Evolutionary conservation across 2,888 invertebrate genomes (phyloP).

Genomic region (Gastracanthus pulcherrimus): DNA sequence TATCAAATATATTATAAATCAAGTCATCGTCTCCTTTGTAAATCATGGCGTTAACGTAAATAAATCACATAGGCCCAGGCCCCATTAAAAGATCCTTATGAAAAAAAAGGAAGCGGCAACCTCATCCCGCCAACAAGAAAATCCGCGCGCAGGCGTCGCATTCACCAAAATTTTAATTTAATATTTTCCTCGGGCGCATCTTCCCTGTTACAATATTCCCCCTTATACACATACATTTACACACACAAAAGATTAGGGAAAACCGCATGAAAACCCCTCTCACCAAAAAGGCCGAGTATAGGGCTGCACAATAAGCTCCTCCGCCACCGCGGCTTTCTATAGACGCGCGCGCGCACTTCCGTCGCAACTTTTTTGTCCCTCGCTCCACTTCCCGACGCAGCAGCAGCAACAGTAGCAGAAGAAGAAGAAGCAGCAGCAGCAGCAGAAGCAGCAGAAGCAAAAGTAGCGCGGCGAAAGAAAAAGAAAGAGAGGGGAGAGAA

Average conservation of each 20-base stretch:
- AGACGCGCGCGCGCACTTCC: conserved; percentile 16
- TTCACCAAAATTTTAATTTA: conserved; percentile 43
- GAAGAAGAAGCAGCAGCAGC: neutral
- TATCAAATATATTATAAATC: too few species aligned
- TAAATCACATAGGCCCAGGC: too few species aligned
- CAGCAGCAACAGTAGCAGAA: neutral
- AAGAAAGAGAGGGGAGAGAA: neutral
- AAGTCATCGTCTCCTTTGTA: too few species aligned
- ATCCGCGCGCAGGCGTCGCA: conserved; percentile 13
- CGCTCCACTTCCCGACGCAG: neutral
- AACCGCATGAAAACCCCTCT: conserved; percentile 38
- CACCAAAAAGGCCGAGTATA: neutral
- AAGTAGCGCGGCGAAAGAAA: conserved; percentile 10
- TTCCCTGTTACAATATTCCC: too few species aligned
- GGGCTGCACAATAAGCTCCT: conserved; percentile 20
- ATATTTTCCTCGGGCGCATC: conserved; percentile 8
- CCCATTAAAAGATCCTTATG: neutral
- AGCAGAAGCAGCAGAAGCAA: neutral
- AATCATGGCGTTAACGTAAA: too few species aligned
- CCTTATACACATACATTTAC: too few species aligned
- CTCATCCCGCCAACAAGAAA: neutral
- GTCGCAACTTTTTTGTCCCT: conserved; percentile 13
- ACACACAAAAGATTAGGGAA: conserved; percentile 41
- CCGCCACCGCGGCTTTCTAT: conserved; percentile 26
- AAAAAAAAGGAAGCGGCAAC: neutral